Conservation (phyloP, 2,113 vertebrate genomes). For the Notarius lentiginosus region DNA sequence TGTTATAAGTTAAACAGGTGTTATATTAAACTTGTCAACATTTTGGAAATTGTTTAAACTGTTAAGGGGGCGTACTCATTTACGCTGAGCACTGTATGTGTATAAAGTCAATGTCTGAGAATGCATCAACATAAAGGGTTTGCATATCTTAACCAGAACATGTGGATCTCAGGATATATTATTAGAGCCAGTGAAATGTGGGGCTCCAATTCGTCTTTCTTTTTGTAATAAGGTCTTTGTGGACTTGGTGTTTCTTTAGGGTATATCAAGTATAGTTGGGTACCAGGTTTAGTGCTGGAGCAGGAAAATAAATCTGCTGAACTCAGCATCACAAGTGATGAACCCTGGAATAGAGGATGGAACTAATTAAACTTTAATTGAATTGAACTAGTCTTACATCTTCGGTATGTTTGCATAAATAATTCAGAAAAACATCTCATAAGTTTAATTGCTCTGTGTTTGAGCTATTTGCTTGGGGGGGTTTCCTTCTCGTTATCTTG, state of each 20-base stretch:
- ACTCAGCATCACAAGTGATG: neutral
- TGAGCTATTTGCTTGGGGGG: neutral
- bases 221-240: neutral
- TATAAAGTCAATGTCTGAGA: neutral
- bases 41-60: too few species aligned
- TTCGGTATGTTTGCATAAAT: neutral
- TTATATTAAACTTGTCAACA: too few species aligned
- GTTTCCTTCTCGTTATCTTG: too few species aligned
- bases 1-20: too few species aligned
- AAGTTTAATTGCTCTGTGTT: neutral
- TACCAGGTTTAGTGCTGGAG: neutral
- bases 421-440: neutral
- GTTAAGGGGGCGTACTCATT: too few species aligned
- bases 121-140: neutral
- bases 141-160: neutral
- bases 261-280: neutral
- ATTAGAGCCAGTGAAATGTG: neutral
- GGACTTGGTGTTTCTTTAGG: neutral
- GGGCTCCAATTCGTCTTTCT: neutral
- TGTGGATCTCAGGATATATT: neutral
- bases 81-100: too few species aligned
- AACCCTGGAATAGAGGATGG: neutral
- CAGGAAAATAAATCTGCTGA: neutral
- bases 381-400: neutral
- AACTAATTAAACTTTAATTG: neutral